A percentile compares a stretch with the other conserved stretches of the same genome.
Conservation (phyloP, 2,888 invertebrate genomes). For the Philereme vetulata region DNA sequence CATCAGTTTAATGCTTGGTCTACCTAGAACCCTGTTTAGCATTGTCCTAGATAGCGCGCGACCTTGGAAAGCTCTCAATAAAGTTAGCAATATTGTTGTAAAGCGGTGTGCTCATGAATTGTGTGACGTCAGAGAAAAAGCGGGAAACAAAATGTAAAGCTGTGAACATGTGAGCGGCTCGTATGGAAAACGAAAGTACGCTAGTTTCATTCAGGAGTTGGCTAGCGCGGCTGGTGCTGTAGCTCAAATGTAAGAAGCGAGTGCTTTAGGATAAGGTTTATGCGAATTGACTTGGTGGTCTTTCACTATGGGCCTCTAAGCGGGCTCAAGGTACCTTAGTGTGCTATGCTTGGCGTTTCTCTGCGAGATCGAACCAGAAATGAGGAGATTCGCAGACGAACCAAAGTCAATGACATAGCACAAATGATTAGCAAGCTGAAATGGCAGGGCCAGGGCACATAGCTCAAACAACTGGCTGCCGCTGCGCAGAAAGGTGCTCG, state of each 20-base stretch:
- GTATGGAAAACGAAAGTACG: constrained; percentile 83
- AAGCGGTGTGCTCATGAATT: constrained; percentile 55
- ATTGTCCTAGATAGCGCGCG: constrained; percentile 6
- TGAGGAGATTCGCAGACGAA: no score
- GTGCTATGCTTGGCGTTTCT: no score
- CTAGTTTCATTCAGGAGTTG: constrained; percentile 81
- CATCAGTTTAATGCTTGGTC: neutral
- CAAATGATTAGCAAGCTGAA: no score
- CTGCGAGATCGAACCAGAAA: no score
- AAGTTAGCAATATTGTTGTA: constrained; percentile 42
- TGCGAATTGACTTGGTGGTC: neutral
- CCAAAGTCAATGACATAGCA: no score
- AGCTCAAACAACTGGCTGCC: no score
- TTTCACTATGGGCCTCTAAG: no score
- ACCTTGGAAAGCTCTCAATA: constrained; percentile 27
- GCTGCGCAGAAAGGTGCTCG: no score
- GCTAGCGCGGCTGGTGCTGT: constrained; percentile 59
- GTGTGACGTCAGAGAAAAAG: constrained; percentile 78
- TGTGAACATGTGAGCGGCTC: constrained; percentile 74
- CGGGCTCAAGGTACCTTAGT: no score
- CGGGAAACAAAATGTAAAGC: constrained; percentile 79
- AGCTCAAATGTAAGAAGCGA: constrained; percentile 49
- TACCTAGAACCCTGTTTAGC: neutral
- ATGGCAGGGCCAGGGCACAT: no score
- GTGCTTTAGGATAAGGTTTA: constrained; percentile 6